Evolutionary conservation across 2,797 vertebrate genomes (phyloP).

Genomic region (Pterois miles): DNA sequence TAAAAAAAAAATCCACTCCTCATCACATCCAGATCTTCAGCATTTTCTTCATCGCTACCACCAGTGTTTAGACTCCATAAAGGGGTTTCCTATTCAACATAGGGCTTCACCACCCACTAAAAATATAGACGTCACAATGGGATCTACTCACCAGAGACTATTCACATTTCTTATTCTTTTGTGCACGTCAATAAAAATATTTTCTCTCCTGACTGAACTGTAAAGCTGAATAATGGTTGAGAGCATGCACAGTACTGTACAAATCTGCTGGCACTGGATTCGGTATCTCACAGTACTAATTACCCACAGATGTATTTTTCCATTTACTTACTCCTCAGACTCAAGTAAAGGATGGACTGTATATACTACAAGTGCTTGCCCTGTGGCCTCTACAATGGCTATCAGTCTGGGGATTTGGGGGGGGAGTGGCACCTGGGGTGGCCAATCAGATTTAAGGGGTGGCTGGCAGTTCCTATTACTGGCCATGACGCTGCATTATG

Average conservation of each 20-base stretch:
- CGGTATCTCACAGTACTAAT: neutral
- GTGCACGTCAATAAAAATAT: neutral
- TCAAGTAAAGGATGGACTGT: neutral
- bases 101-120: neutral
- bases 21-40: neutral
- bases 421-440: conserved; percentile 34
- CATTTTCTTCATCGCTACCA: neutral
- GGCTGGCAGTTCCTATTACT: conserved; percentile 6
- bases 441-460: conserved; percentile 63
- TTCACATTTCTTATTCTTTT: neutral
- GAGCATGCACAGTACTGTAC: neutral
- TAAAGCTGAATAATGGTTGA: neutral
- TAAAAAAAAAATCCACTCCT: neutral
- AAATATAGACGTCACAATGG: neutral
- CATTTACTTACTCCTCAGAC: neutral
- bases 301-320: conserved; percentile 20
- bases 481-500: neutral
- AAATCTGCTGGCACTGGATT: neutral
- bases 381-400: neutral
- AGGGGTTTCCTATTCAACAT: neutral
- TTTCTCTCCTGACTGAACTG: neutral
- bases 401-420: conserved; percentile 10
- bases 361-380: neutral
- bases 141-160: neutral
- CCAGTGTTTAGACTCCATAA: neutral